A percentile compares a stretch with the other conserved stretches of the same genome.
Evolutionary conservation across 2,797 vertebrate genomes (phyloP).

Genomic region (Sebastes hubbsi): DNA sequence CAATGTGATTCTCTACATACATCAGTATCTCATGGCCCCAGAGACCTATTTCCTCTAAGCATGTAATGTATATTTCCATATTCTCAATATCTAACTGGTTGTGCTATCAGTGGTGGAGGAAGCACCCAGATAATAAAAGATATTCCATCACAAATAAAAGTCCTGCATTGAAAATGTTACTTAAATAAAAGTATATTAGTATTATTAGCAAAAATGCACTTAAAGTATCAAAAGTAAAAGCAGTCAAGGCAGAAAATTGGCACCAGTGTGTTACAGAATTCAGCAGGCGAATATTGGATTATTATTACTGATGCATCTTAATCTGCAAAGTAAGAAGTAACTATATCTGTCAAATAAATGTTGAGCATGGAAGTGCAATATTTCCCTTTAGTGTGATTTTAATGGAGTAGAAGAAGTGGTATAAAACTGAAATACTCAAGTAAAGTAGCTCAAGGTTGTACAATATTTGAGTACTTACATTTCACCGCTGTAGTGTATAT

Average conservation of each 20-base stretch:
- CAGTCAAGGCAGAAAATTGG: neutral
- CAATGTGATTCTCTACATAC: neutral
- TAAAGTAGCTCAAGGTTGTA: neutral
- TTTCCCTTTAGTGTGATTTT: neutral
- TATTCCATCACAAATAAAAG: neutral
- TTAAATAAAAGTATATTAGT: neutral
- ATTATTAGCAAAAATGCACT: neutral
- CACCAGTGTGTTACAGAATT: neutral
- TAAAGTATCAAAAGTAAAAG: neutral
- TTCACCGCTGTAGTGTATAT: neutral
- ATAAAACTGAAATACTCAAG: neutral
- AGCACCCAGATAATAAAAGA: neutral
- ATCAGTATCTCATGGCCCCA: neutral
- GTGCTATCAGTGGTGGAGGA: neutral
- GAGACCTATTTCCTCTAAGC: neutral
- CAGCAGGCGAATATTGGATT: neutral
- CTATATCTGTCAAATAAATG: neutral
- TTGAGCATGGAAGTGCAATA: neutral
- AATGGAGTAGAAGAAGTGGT: neutral
- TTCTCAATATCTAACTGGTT: neutral
- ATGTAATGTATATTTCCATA: neutral
- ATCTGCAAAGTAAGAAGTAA: neutral
- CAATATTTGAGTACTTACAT: neutral
- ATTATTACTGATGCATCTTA: neutral
- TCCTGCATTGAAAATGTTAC: neutral